These are phyloP conservation scores for Siphamia tubifer DNA, from an alignment of 2,113 vertebrate species.

Conservation along the genomic window DNA sequence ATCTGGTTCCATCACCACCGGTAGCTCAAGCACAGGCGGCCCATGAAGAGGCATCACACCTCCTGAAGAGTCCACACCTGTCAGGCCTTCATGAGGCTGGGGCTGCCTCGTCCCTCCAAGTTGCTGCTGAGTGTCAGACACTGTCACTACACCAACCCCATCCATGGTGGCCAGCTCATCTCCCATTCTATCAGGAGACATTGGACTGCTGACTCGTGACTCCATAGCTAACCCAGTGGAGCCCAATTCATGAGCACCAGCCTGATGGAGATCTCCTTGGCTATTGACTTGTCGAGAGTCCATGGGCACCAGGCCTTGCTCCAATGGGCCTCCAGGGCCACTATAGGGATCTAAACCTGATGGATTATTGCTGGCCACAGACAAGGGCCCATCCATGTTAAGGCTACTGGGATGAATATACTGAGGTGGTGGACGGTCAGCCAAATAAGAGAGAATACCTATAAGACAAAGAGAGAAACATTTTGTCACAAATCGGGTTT, in stretches of 20 bases:
- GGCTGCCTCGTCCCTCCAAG: constrained; percentile 75
- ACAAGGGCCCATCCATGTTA: constrained; percentile 89
- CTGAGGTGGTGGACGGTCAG: constrained; percentile 96
- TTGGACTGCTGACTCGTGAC: constrained; percentile 92
- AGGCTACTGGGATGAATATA: constrained; percentile 97
- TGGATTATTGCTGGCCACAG: constrained; percentile 87
- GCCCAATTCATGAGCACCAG: constrained; percentile 89
- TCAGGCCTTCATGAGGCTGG: constrained; percentile 84
- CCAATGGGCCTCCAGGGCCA: constrained; percentile 86
- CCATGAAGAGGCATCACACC: constrained; percentile 89
- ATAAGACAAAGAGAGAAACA: background rate
- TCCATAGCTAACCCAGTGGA: constrained; percentile 88
- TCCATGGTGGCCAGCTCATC: constrained; percentile 89
- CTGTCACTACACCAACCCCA: constrained; percentile 82
- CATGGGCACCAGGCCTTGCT: constrained; percentile 90
- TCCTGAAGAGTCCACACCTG: constrained; percentile 85
- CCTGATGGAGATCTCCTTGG: constrained; percentile 87
- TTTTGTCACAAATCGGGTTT: no score
- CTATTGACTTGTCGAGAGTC: constrained; percentile 88
- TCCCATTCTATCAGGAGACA: constrained; percentile 90
- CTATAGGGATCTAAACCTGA: constrained; percentile 91
- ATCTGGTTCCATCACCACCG: constrained; percentile 92
- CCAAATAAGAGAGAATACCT: constrained; percentile 98
- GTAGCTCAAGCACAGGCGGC: constrained; percentile 87
- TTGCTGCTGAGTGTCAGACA: constrained; percentile 86